A percentile compares a stretch with the other conserved stretches of the same genome.
Conservation (phyloP, 2,797 vertebrate species). For the Coluber constrictor region DNA sequence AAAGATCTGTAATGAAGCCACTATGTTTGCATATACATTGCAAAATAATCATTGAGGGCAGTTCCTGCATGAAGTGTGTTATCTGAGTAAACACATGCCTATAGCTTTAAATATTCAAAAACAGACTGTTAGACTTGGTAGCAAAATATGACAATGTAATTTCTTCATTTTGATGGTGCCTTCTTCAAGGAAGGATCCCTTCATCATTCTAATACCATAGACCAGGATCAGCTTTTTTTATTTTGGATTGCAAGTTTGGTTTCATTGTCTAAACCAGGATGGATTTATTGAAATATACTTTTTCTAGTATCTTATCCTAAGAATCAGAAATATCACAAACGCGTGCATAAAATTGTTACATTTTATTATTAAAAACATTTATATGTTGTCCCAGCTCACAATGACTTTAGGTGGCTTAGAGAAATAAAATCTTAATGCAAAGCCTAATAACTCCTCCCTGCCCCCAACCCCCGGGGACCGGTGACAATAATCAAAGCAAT, state of each 20-base stretch:
- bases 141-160: neutral
- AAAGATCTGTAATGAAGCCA: neutral
- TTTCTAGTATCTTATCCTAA: neutral
- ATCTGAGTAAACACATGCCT: neutral
- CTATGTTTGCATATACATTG: neutral
- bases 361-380: neutral
- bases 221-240: too few species aligned
- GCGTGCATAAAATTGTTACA: neutral
- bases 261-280: neutral
- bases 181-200: neutral
- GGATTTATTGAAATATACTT: neutral
- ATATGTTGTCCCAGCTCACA: neutral
- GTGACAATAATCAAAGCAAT: neutral
- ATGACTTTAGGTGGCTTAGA: neutral
- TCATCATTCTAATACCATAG: neutral
- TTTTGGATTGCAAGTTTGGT: neutral
- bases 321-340: neutral
- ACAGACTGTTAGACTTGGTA: neutral
- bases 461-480: fast-evolving
- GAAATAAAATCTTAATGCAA: neutral
- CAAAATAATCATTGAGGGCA: neutral
- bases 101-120: neutral
- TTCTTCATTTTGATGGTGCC: neutral
- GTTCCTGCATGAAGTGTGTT: neutral
- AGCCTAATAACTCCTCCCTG: neutral